Base-by-base conservation (phyloP, 2,888 invertebrate genomes). In the Hypsopygia costalis region DNA sequence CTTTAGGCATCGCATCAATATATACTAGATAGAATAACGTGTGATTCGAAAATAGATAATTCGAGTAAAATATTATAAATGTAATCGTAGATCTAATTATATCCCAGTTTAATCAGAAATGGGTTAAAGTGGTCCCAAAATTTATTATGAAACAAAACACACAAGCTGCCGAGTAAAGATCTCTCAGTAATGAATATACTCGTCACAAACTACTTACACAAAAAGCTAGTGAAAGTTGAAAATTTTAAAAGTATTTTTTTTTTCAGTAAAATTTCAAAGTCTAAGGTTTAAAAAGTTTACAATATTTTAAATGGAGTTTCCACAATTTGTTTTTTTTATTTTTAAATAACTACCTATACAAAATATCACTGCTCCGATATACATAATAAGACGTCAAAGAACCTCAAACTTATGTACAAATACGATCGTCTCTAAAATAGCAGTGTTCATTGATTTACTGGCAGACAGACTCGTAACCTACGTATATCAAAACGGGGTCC, bases 91-190 rank as follows among this genome's bases (percentile, higher is more conserved):
- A 58, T 68, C 58, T 62, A 65, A 49, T 52, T 52, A 52, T 55
- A 58, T 62, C 60, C 62, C 60, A 60, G 58, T 52, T 56, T 55
- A 61, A 60, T 60, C 49, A 63, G 64, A 68, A 62, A 64, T 58
- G 64, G 69, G 71, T 67, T 70, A 68, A 69, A 80, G 72, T 87
- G 87, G 87, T 87, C 87, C 87, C 87, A 86, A 86, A 82, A 81
- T 85, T 81, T 81, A 82, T 72, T 83, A 85, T 82, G 82, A 87
- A 85, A 76, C 70, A 74, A 76, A 82, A 82, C 76, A 75, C 71
- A 66, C 66, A 68, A 72, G 70, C 74, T 67, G 74, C 66, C 69
- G 58, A 58, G 50, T 52, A 50, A 58, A 60, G 58, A 58, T 58
- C 44, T 57, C 59, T 58, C 55, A 46, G 51, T 47, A 60, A 58